Conservation (phyloP, 2,797 vertebrate genomes). For the Gymnopithys bicolor region DNA sequence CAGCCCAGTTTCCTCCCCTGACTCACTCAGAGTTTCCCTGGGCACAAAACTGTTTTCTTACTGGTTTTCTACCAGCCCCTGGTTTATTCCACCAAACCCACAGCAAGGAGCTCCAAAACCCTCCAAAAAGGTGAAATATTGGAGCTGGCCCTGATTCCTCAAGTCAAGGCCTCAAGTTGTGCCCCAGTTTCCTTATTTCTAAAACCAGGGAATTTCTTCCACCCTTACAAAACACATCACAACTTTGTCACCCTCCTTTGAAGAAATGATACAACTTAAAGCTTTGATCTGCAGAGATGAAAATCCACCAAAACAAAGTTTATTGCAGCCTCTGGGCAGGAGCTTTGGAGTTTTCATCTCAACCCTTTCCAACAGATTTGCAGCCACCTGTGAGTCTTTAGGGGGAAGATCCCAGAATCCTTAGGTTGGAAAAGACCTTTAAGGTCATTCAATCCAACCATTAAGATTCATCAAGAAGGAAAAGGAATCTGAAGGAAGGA, state of each 20-base stretch:
- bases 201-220: background rate
- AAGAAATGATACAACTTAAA: background rate
- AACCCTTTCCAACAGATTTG: background rate
- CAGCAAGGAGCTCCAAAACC: background rate
- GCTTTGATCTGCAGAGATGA: background rate
- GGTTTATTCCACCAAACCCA: background rate
- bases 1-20: background rate
- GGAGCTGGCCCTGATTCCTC: background rate
- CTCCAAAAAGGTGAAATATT: background rate
- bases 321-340: background rate
- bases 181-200: background rate
- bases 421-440: accelerated
- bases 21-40: background rate
- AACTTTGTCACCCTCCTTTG: background rate
- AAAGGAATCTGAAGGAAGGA: background rate
- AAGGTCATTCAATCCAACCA: background rate
- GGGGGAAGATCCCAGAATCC: background rate
- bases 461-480: background rate
- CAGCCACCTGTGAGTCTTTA: accelerated
- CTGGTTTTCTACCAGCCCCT: background rate
- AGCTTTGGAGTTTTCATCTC: background rate
- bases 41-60: background rate
- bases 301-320: background rate
- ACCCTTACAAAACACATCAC: accelerated
- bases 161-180: accelerated